Evolutionary conservation across 2,888 invertebrate genomes (phyloP), one percentile per base, ranked within the genome.

Genomic region (Eupithecia inturbata): DNA sequence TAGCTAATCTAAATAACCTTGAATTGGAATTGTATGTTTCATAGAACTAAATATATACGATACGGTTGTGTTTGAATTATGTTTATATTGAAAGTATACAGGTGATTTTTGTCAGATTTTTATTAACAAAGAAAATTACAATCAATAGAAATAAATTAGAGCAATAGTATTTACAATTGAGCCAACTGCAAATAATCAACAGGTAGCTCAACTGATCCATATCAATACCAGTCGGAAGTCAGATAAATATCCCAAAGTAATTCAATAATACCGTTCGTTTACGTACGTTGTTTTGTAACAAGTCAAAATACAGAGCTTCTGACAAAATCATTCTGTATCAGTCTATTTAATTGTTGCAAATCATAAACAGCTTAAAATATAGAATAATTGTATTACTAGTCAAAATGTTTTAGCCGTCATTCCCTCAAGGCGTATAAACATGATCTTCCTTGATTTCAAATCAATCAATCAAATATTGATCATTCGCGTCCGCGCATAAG

Each of bases 11-110:
- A 83, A 79, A 78, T 82, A 80, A 82, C 82, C 79, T 78, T 73
- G 72, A 80, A 78, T 82, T 78, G 86, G 85, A 85, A 84, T 86
- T 86, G 83, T 80, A 79, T 78, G 78, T 79, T 80, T 71, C 80
- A 81, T 84, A 71, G 73, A 78, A 79, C 78, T 75, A 81, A 71
- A 81, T 64, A 12, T 31, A 79, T 74, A 70, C 73, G 83, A 22
- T 79, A 85, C 80, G 88, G 89, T 89, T 89, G 88, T 89, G 89
- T 89, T 88, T 84, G 75, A 75, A 82, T 85, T 78, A 78, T 75
- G 72, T 80, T 72, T 66, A 62, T 67, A 63, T 68, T 45, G 53
- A 31, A 64, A 53, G 10, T 26, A 60, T 53, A 22, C 22, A 53
- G 49, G 45, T 31, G 67, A 41, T 67, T 67, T 16, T 62, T 31